Evolutionary conservation across 2,888 invertebrate species (phyloP), one percentile per base, ranked within the genome.

Genomic region (Digitonthophagus gazella): DNA sequence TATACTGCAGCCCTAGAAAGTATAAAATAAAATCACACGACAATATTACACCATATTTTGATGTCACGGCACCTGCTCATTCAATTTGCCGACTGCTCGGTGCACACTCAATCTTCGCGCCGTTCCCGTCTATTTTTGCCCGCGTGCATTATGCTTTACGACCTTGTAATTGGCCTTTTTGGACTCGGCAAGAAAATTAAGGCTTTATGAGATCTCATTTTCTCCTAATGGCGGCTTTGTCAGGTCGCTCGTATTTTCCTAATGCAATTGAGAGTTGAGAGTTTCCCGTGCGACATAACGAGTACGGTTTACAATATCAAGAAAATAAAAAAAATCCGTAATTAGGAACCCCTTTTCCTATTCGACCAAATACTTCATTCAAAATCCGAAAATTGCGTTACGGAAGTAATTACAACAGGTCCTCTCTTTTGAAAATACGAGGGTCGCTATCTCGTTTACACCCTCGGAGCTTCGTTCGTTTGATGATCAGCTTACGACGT

Each of bases 11-110:
- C 71, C 67, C 71, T 74, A 72, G 74, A 75, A 75, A 76, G 75
- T 75, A 74, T 73, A 71, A 75, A 76, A 75, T 74, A 75, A 75
- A 75, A 75, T 74, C 74, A 74, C 74, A 74, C 57, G 72, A 73
- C 74, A 72, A 73, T 74, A 72, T 74, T 74, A 74, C 73, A 74
- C 74, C 74, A 74, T 76, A 74, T 74, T 71, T 71, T 66, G 64
- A 69, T 72, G 74, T 74, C 75, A 74, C 75, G 75, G 72, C 72
- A 75, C 74, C 76, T 67, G 28, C 61, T 14, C 44, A 58, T 67
- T 67, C 67, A 67, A 67, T 67, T 67, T 67, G 61, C 54, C 44
- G 54, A 15, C 44, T 66, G 58, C 57, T 57, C 28, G 58, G 18
- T 20, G 61, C 11, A 44, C 61, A 18, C 61, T 61, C 20, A 18